Conservation (phyloP, 2,113 vertebrate genomes). For the Colius striatus region DNA sequence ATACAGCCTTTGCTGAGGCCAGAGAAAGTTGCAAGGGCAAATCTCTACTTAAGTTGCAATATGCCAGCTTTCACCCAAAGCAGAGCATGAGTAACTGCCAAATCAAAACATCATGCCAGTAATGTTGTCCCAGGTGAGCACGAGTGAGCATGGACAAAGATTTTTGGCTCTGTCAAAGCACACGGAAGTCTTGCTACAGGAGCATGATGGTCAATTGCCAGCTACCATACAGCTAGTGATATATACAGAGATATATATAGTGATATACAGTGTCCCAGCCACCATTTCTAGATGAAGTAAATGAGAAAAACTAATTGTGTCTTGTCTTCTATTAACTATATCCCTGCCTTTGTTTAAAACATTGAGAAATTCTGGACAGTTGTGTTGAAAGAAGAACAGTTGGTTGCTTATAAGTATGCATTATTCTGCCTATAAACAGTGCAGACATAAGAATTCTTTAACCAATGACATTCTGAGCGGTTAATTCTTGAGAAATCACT, state of each 20-base stretch:
- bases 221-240: background rate
- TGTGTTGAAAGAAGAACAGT: too few relatives aligned
- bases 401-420: too few relatives aligned
- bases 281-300: background rate
- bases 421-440: too few relatives aligned
- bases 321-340: background rate
- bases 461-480: too few relatives aligned
- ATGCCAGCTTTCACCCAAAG: background rate
- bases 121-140: background rate
- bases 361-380: background rate
- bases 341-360: background rate
- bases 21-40: background rate
- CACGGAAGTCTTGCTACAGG: background rate
- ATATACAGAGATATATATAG: too few relatives aligned
- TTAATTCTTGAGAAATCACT: too few relatives aligned
- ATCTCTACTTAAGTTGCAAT: background rate
- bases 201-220: background rate
- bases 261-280: background rate
- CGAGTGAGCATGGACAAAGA: background rate
- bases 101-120: fast-evolving
- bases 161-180: background rate
- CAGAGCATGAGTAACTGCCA: background rate
- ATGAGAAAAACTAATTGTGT: background rate
- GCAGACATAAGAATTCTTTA: too few relatives aligned
- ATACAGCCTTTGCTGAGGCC: background rate